Base-by-base conservation (phyloP, 2,113 vertebrate species). In the Lampris incognitus region DNA sequence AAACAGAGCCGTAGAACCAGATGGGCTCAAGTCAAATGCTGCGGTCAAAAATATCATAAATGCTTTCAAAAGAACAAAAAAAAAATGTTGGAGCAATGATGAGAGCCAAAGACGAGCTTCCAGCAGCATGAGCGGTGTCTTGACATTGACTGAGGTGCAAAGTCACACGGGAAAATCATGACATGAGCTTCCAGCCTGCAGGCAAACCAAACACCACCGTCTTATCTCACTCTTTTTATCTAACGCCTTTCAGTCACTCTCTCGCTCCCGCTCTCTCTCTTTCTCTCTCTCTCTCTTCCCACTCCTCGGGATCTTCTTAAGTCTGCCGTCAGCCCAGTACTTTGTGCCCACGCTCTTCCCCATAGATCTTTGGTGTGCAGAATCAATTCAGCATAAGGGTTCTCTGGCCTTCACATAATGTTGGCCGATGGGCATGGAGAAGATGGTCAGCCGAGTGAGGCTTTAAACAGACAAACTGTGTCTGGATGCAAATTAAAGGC, bases 341-440 rank as follows among this genome's bases (percentile, higher is more conserved):
- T 87, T 81, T 78, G 68, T 74, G 67, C 66, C 72, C 50, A 1
- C 4, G 6, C 8, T 11, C 41, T 69, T 59, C 46, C 62, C 60
- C 64, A 69, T 74, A 76, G 83, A 85, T 87, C 62, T 68, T 42
- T 48, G 40, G 55, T 42, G 65, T 6, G 13, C 69, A 70, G 66
- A 85, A 83, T 84, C 85, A 87, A 74, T 88, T 84, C 56, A 63
- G 59, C 65, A 83, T 78, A 70, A 82, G 65, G 65, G 50, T 75
- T 68, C 61, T 78, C 52, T 44, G 24, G 24, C 24, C 24, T 24
- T 24, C 24, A 24, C 24, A 24, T 24, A 51, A 50, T 4, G 1
- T 50, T 74, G 62, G 62, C 65, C 85, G 69, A 82, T 69, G 72
- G 76, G 76, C 63, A 81, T 65, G 13, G 63, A 78, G 70, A 85